Conservation (phyloP, 2,113 vertebrate species). For the Bucco capensis region DNA sequence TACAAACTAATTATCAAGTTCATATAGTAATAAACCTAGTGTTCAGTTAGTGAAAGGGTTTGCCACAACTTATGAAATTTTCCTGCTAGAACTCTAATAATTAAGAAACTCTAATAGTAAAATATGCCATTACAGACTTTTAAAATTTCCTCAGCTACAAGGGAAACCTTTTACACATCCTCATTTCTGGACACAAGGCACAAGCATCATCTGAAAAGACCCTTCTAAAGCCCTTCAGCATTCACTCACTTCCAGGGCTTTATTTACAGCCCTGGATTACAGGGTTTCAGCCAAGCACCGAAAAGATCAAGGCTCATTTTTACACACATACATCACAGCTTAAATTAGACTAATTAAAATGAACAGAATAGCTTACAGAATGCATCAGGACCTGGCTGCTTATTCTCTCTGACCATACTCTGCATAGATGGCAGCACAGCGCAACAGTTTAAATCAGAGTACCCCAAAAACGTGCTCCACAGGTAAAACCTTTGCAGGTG, state of each 20-base stretch:
- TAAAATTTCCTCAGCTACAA: neutral
- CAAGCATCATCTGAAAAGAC: neutral
- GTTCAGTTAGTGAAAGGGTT: slow-evolving; percentile 12
- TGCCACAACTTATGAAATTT: slow-evolving; percentile 10
- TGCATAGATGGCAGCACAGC: neutral
- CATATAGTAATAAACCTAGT: slow-evolving; percentile 48
- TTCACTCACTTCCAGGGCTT: neutral
- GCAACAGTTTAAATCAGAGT: neutral
- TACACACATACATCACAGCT: neutral
- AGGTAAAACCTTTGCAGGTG: neutral
- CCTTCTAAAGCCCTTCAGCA: neutral
- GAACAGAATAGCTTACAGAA: neutral
- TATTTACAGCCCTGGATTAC: neutral
- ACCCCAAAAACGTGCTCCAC: rapidly evolving
- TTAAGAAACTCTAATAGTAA: neutral
- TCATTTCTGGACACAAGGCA: neutral
- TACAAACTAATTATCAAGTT: slow-evolving; percentile 68
- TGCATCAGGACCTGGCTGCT: neutral
- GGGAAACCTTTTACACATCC: neutral
- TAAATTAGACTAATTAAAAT: neutral
- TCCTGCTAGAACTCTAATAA: neutral
- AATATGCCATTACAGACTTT: neutral
- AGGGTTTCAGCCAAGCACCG: neutral
- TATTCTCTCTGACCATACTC: neutral
- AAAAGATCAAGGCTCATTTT: neutral